Percentiles rank a stretch among this genome's conserved stretches.
Conservation (phyloP, 2,113 vertebrate species). For the Sapajus apella region DNA sequence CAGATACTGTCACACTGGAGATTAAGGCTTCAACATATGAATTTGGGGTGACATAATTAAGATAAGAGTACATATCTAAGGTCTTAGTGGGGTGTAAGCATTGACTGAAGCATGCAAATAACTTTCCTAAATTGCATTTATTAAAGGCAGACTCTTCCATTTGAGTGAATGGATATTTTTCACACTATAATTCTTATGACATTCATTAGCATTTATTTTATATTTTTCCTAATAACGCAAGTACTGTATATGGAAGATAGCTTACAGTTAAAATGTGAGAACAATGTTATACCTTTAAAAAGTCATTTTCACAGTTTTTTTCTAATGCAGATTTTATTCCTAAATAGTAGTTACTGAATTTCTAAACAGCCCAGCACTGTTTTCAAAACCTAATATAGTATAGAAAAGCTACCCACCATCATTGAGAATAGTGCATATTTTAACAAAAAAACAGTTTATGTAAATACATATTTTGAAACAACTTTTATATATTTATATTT, state of each 20-base stretch:
- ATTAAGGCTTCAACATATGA: not conserved
- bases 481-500: not conserved
- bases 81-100: not conserved
- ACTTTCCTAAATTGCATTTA: not conserved
- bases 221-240: not conserved
- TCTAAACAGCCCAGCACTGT: not conserved
- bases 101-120: not conserved
- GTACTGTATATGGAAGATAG: not conserved
- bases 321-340: not conserved
- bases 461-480: not conserved
- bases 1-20: not conserved
- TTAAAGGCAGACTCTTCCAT: not conserved
- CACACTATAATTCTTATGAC: not conserved
- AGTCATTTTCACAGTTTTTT: slow-evolving; percentile 13
- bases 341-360: slow-evolving; percentile 45
- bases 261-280: slow-evolving; percentile 8
- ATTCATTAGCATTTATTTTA: not conserved
- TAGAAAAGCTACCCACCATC: not conserved
- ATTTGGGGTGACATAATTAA: not conserved
- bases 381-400: not conserved
- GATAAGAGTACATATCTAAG: not conserved
- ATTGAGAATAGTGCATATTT: not conserved
- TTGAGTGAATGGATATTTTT: not conserved
- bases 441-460: not conserved
- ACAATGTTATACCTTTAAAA: slow-evolving; percentile 1